Conservation (phyloP, 2,113 vertebrate species). For the Melanotaenia duboulayi region DNA sequence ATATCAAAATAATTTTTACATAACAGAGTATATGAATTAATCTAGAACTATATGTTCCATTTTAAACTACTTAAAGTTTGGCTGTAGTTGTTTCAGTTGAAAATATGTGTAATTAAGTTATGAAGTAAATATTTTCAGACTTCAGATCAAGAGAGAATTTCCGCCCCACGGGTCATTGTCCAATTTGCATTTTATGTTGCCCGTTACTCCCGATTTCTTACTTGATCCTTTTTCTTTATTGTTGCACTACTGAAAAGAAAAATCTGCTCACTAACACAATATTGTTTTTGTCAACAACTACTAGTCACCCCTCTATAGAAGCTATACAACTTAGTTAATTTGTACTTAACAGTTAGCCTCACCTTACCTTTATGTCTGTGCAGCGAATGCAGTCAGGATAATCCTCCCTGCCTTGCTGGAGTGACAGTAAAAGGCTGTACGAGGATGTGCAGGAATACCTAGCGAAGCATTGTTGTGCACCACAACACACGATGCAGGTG, state of each 20-base stretch:
- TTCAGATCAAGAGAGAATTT: background rate
- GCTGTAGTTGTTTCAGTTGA: background rate
- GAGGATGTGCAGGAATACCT: constrained; percentile 10
- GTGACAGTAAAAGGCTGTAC: constrained; percentile 2
- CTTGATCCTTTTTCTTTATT: too few relatives aligned
- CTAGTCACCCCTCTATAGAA: background rate
- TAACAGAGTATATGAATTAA: too few relatives aligned
- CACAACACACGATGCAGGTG: constrained; percentile 9
- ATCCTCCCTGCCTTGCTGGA: background rate
- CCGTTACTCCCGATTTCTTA: too few relatives aligned
- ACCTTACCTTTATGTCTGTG: constrained; percentile 36
- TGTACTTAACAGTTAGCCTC: background rate
- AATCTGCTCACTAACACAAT: background rate
- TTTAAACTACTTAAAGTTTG: too few relatives aligned
- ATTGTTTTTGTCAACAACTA: background rate
- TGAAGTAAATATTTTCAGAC: background rate
- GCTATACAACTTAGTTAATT: background rate
- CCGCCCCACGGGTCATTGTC: too few relatives aligned
- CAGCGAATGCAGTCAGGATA: background rate
- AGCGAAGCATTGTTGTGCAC: constrained; percentile 7
- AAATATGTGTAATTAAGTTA: background rate
- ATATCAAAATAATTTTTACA: background rate
- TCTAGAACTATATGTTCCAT: too few relatives aligned
- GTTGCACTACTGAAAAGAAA: background rate
- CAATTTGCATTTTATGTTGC: too few relatives aligned